Conservation (phyloP, 2,113 vertebrate genomes). For the Tyto alba region DNA sequence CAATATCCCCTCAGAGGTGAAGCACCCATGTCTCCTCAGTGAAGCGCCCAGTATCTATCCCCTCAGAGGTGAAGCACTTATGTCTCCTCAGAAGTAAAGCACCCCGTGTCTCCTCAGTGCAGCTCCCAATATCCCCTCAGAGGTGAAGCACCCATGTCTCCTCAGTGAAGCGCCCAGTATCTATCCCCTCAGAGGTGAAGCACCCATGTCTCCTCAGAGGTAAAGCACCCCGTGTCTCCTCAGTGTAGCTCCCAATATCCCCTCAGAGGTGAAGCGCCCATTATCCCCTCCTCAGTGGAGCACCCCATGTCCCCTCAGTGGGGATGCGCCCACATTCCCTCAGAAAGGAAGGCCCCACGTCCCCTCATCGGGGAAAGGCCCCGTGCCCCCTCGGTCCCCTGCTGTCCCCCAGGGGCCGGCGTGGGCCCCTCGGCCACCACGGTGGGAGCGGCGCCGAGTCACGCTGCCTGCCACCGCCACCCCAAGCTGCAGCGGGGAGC, state of each 20-base stretch:
- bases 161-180: rapidly evolving
- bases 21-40: neutral
- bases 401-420: too few species aligned
- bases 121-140: too few species aligned
- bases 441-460: too few species aligned
- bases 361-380: too few species aligned
- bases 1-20: neutral
- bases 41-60: neutral
- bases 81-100: neutral
- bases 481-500: neutral
- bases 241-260: too few species aligned
- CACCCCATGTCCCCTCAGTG: neutral
- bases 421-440: neutral
- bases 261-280: neutral
- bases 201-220: rapidly evolving
- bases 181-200: too few species aligned
- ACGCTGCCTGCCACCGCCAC: neutral
- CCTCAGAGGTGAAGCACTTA: neutral
- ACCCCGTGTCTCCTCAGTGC: neutral
- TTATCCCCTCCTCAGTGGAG: neutral
- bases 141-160: neutral
- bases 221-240: rapidly evolving
- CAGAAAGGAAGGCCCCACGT: too few species aligned
- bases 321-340: too few species aligned
- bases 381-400: too few species aligned